Percentiles rank a stretch among this genome's conserved stretches.
Conservation (phyloP, 23 tunicate genomes). For the Ciona savignyi region DNA sequence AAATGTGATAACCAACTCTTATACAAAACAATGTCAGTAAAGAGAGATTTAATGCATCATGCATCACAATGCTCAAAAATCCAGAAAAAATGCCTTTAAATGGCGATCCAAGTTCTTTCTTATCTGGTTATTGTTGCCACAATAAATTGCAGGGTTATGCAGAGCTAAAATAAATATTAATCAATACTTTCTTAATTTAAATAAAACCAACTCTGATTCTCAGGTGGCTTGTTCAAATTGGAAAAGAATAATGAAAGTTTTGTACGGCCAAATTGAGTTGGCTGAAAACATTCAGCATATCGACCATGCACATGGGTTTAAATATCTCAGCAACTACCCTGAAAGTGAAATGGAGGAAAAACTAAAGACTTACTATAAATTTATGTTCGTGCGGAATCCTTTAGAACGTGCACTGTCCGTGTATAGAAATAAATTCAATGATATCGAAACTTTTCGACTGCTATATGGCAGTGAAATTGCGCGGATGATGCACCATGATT, state of each 20-base stretch:
- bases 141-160: no score
- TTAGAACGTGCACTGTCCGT: conserved; percentile 68
- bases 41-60: no score
- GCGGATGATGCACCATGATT: conserved; percentile 38
- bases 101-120: no score
- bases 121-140: no score
- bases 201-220: no score
- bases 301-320: conserved; percentile 66
- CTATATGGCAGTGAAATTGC: conserved; percentile 51
- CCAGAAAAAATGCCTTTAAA: no score
- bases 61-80: no score
- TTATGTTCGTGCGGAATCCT: conserved; percentile 83
- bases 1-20: no score
- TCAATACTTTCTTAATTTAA: no score
- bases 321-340: conserved; percentile 41
- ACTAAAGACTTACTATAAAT: conserved; percentile 56
- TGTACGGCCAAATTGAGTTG: conserved; percentile 39
- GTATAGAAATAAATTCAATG: conserved; percentile 80
- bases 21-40: no score
- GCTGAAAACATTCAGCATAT: conserved; percentile 15
- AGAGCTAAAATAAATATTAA: no score
- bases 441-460: conserved; percentile 42
- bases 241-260: conserved; percentile 54
- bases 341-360: conserved; percentile 26
- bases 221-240: conserved; percentile 94